Evolutionary conservation across 2,113 vertebrate species (phyloP).

Genomic region (Strigops habroptila): DNA sequence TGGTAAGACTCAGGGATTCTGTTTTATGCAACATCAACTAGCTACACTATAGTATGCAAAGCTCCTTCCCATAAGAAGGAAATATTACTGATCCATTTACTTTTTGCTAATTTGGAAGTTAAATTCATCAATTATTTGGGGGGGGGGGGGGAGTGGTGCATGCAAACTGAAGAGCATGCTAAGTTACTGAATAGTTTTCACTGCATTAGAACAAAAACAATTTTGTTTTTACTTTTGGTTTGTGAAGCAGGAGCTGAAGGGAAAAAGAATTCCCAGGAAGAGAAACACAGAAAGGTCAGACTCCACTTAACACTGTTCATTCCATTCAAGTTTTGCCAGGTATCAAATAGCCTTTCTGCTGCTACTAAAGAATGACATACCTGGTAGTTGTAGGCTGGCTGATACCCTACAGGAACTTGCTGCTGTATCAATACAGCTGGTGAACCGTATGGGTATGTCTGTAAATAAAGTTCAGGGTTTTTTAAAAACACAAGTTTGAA

Average conservation of each 20-base stretch:
- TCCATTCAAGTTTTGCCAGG: not conserved
- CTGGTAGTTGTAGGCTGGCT: slow-evolving; percentile 85
- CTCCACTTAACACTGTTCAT: not conserved
- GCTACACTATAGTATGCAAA: not conserved
- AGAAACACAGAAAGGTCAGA: not conserved
- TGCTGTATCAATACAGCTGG: slow-evolving; percentile 78
- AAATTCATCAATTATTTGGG: not conserved
- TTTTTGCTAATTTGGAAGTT: not conserved
- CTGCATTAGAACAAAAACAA: not conserved
- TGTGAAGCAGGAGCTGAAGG: not conserved
- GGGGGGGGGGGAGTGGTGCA: no score
- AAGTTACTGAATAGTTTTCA: not conserved
- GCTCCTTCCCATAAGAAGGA: not conserved
- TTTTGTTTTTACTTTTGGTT: not conserved
- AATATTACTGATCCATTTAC: not conserved
- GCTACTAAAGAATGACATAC: slow-evolving; percentile 56
- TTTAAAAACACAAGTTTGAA: not conserved
- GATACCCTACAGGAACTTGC: slow-evolving; percentile 84
- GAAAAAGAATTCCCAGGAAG: not conserved
- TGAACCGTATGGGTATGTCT: slow-evolving; percentile 84
- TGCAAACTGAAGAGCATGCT: not conserved
- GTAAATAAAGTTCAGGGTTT: not conserved
- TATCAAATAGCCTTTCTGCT: not conserved
- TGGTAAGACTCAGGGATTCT: not conserved
- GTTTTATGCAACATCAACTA: not conserved